Evolutionary conservation across 1,140 invertebrate species (phyloP), one percentile per base, ranked within the genome.

Genomic region (Aphaenogaster floridana): DNA sequence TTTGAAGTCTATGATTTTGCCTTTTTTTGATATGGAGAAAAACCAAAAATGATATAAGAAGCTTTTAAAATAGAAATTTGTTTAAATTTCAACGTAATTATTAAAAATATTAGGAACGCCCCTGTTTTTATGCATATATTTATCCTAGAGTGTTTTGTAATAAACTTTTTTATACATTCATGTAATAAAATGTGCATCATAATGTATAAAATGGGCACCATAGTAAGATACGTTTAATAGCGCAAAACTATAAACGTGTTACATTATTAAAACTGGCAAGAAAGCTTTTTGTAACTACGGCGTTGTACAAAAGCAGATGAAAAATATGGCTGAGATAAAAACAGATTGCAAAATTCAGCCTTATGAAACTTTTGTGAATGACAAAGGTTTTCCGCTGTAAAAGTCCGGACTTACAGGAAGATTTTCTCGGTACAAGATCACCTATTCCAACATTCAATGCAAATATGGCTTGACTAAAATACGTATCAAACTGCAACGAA

Each of bases 301-400:
- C 36, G 13, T 42, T 80, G 17, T 54, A 42, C 11, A 50, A 69
- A 69, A 80, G 39, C 28, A 48, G 36, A 57, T 34, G 21, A 45
- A 54, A 54, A 71, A 57, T 81, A 52, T 28, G 48, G 2, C 2
- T 2, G 48, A 21, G 5, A 69, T 81, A 71, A 81, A 54, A 71
- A 50, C 48, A 81, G n/a, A 69, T 81, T 54, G n/a, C 57, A 81
- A 28, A 28, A 71, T 81, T 69, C 64, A 71, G 15, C 17, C n/a
- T 4, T 36, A 34, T 71, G n/a, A 71, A 71, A 81, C 48, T 81
- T 69, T 81, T 52, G 78, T 39, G 64, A 81, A 54, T 69, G 78
- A 69, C 64, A 69, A 42, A 80, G 78, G 45, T 69, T 80, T 80
- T 52, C 36, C 63, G n/a, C 21, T 28, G 48, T 39, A 69, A 45